Base-by-base conservation (phyloP, 2,888 invertebrate species). In the Hirtodrosophila duncani region DNA sequence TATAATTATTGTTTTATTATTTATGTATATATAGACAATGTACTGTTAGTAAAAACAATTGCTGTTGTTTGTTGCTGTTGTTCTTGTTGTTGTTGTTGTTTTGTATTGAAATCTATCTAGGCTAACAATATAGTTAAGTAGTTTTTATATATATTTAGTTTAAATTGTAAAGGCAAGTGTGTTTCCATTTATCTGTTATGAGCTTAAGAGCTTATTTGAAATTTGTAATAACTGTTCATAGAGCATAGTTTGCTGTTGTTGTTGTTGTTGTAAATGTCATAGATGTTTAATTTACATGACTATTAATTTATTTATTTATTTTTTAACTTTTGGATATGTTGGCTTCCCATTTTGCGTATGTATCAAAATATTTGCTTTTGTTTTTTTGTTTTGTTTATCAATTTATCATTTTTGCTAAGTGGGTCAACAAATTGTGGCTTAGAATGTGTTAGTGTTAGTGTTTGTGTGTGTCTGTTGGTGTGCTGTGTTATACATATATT, bases 91-190 rank as follows among this genome's bases (percentile, higher is more conserved):
- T 55, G 42, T 53, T 60, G 38, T 44, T 59, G 33, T 60, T 50
- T n/a, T n/a, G n/a, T n/a, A 52, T 65, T 68, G 43, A 65, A 75
- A 67, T n/a, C 75, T 71, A 71, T 75, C 70, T 71, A 71, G 39
- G 57, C 46, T 59, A 57, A 65, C 59, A 55, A 61, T 71, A 75
- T 36, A 27, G 48, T 55, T 53, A 45, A 52, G 50, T 50, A 56
- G 46, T 55, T 4, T 4, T n/a, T 24, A 24, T 7, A n/a, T n/a
- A 24, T 24, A 16, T 17, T 16, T 17, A 31, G 31, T 17, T 45
- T 46, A 56, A 13, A 39, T 29, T 29, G 30, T 59, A 71, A 72
- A 72, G 72, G 72, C 77, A 72, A 77, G 59, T 63, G 61, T 64
- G 48, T 5, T 57, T 48, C 38, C 46, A 21, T 48, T 46, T 56